Evolutionary conservation across 2,888 invertebrate genomes (phyloP).

Genomic region (Chouioia cunea): DNA sequence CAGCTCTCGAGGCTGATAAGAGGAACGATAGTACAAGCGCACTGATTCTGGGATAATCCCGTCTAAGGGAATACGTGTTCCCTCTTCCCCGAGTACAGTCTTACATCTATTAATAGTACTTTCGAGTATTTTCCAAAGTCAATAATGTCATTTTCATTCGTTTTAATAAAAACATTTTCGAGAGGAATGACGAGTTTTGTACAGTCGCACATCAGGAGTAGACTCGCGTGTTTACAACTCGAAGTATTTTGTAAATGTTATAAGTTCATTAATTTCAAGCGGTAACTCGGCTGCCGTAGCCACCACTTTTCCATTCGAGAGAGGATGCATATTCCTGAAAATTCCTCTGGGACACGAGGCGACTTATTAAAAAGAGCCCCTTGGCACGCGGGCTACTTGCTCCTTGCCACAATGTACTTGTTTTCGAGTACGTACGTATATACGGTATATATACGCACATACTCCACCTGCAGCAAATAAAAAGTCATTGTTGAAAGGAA

Average conservation of each 20-base stretch:
- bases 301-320: too few relatives aligned
- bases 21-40: slow-evolving; percentile 1
- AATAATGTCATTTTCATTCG: too few relatives aligned
- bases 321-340: neutral
- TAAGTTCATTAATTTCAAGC: too few relatives aligned
- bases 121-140: too few relatives aligned
- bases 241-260: too few relatives aligned
- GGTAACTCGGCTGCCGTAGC: too few relatives aligned
- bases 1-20: slow-evolving; percentile 1
- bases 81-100: slow-evolving; percentile 42
- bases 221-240: too few relatives aligned
- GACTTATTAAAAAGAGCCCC: slow-evolving; percentile 18
- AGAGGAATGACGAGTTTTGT: too few relatives aligned
- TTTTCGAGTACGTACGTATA: too few relatives aligned
- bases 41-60: slow-evolving; percentile 43
- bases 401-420: neutral
- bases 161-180: too few relatives aligned
- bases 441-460: neutral
- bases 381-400: neutral
- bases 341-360: neutral
- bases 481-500: slow-evolving; percentile 45
- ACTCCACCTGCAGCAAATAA: slow-evolving; percentile 49
- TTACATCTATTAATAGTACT: neutral
- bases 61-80: slow-evolving; percentile 55
- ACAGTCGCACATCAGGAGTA: neutral